A percentile compares a stretch with the other conserved stretches of the same genome.
phyloP scores from a whole-genome alignment of 2,113 vertebrate species.

The Diglossa brunneiventris region DNA sequence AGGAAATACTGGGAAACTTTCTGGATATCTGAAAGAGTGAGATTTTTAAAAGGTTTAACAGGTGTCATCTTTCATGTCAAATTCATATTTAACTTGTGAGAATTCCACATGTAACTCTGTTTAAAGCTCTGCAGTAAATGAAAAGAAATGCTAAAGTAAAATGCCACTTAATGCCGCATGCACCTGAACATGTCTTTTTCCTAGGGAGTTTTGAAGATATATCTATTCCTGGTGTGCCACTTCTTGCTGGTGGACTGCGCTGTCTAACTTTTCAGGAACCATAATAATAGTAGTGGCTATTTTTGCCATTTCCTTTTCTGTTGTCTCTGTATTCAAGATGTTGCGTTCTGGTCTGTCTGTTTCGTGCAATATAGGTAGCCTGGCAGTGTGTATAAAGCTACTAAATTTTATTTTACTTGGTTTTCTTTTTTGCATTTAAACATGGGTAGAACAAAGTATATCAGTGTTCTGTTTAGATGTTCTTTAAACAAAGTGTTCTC shows the following conservation, averaged over 20 bases:
- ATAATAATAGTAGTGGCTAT: constrained; percentile 36
- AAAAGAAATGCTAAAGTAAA: not conserved
- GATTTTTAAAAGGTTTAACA: not conserved
- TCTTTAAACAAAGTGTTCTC: not conserved
- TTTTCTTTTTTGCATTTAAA: not conserved
- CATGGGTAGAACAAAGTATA: not conserved
- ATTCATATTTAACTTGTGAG: not conserved
- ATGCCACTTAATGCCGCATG: not conserved
- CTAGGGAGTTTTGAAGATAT: not conserved
- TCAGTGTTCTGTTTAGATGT: not conserved
- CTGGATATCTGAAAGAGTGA: not conserved
- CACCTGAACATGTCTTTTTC: rapidly evolving
- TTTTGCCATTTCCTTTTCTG: constrained; percentile 45
- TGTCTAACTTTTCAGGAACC: constrained; percentile 6
- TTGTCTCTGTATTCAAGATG: not conserved
- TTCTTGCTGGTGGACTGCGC: not conserved
- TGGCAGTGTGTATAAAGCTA: not conserved
- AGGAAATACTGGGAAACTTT: not conserved
- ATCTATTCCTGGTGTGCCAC: not conserved
- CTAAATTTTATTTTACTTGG: not conserved
- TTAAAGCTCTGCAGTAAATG: not conserved
- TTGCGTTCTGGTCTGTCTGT: not conserved
- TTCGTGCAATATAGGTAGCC: not conserved
- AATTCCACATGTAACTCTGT: not conserved
- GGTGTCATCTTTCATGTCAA: not conserved